Evolutionary conservation across 2,113 vertebrate species (phyloP).

Genomic region (Xiphophorus maculatus): DNA sequence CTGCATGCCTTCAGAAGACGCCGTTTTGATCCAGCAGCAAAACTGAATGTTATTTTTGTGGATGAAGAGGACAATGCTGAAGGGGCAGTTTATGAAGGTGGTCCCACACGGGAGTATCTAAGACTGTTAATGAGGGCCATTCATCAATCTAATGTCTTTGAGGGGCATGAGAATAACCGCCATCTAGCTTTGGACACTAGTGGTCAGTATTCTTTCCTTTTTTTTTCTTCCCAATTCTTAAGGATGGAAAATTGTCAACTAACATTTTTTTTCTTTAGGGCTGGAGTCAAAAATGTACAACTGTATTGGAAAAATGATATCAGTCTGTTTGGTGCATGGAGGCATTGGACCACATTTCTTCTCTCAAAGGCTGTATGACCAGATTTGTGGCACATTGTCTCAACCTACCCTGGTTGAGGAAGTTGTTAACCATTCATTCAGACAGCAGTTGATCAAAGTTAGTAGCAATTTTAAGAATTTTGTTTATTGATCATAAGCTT

Average conservation of each 20-base stretch:
- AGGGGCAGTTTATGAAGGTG: background rate
- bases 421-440: conserved; percentile 1
- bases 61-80: background rate
- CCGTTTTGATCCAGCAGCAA: background rate
- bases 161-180: too few relatives aligned
- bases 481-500: background rate
- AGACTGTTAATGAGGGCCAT: too few relatives aligned
- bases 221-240: background rate
- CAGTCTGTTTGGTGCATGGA: background rate
- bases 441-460: background rate
- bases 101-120: too few relatives aligned
- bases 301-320: background rate
- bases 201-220: background rate
- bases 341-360: background rate
- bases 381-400: background rate
- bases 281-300: background rate
- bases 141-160: too few relatives aligned
- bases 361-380: background rate
- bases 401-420: background rate
- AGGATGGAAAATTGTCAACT: background rate
- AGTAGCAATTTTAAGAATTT: background rate
- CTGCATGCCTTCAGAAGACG: background rate
- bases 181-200: background rate
- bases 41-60: background rate
- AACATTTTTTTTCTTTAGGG: background rate